phyloP scores from a whole-genome alignment of 2,888 invertebrate species.

The Balanococcus diminutus region DNA sequence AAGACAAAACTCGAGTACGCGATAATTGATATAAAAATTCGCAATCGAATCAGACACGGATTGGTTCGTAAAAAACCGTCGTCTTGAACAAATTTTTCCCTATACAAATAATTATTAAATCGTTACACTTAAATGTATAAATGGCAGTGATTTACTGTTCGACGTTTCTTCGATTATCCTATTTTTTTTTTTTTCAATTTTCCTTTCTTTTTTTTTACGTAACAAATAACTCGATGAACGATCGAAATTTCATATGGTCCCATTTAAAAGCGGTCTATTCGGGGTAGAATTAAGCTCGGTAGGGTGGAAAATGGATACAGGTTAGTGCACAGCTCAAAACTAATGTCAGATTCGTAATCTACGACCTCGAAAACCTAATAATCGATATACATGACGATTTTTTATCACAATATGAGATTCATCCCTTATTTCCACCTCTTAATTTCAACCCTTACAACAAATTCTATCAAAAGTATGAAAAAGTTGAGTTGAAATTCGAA shows the following conservation, averaged over 20 bases:
- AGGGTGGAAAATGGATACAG: background rate
- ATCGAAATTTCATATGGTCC: background rate
- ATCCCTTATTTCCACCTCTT: too few species aligned
- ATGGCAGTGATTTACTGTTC: slow-evolving; percentile 33
- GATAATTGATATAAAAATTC: slow-evolving; percentile 19
- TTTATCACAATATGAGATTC: too few species aligned
- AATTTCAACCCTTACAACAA: background rate
- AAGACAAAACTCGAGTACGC: background rate
- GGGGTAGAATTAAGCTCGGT: background rate
- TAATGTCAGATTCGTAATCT: too few species aligned
- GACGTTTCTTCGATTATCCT: slow-evolving; percentile 13
- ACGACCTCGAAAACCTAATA: background rate
- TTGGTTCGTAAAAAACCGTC: slow-evolving; percentile 29
- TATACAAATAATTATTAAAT: background rate
- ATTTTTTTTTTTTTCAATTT: background rate
- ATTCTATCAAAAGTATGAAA: too few species aligned
- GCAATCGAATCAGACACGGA: background rate
- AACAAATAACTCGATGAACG: background rate
- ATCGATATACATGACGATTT: background rate
- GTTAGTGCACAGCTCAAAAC: too few species aligned
- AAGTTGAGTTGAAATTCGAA: background rate
- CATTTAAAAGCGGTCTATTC: background rate
- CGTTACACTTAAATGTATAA: background rate
- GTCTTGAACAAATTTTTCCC: background rate
- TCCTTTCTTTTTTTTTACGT: background rate